These are phyloP conservation scores for Drosophila nasuta DNA, from an alignment of 1,140 invertebrate genomes.

Conservation along the genomic window DNA sequence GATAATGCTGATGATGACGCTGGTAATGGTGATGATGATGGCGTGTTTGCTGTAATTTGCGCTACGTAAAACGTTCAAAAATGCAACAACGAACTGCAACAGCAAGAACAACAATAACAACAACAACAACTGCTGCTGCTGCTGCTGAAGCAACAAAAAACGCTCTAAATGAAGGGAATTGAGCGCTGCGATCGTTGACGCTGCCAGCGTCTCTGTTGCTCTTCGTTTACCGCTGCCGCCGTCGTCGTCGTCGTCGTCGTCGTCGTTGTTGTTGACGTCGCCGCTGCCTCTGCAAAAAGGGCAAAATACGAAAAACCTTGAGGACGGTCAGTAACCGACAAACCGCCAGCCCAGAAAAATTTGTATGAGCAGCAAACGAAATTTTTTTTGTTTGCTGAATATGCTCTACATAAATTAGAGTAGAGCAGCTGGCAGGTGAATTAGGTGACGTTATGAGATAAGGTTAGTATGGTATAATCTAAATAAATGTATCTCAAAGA, in stretches of 20 bases:
- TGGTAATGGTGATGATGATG: conserved; percentile 72
- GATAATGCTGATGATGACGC: conserved; percentile 35
- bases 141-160: conserved; percentile 64
- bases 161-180: conserved; percentile 82
- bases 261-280: conserved; percentile 40
- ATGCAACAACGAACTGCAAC: conserved; percentile 76
- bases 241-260: conserved; percentile 26
- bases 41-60: conserved; percentile 83
- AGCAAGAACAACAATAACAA: conserved; percentile 44
- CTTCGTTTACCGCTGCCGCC: conserved; percentile 19
- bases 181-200: conserved; percentile 81
- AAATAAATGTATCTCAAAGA: no score
- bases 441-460: background rate
- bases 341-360: conserved; percentile 82
- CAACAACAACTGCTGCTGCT: conserved; percentile 47
- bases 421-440: background rate
- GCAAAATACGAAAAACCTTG: conserved; percentile 85
- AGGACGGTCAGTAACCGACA: conserved; percentile 85
- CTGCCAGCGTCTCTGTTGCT: conserved; percentile 46
- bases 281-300: conserved; percentile 69
- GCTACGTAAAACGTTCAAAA: conserved; percentile 83
- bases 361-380: conserved; percentile 80
- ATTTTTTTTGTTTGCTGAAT: conserved; percentile 65
- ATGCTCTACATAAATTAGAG: background rate
- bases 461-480: background rate